Conservation (phyloP, 2,113 vertebrate genomes). For the Sorex fumeus region DNA sequence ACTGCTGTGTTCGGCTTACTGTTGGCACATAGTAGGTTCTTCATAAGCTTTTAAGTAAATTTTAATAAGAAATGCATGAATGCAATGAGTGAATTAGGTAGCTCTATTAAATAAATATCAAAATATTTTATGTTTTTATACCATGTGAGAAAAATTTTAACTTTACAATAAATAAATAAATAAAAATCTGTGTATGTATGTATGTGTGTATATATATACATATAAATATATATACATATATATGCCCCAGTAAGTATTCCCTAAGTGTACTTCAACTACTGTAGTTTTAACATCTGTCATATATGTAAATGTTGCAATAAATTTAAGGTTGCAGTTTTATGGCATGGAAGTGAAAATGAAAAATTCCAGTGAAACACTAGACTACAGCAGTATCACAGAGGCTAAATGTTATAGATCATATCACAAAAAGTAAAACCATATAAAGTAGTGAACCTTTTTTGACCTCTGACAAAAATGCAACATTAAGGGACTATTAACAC, state of each 20-base stretch:
- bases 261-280: conserved; percentile 74
- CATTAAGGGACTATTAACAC: not conserved
- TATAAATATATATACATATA: not conserved
- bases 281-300: conserved; percentile 76
- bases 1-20: not conserved
- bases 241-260: conserved; percentile 74
- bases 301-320: conserved; percentile 83
- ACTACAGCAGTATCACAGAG: conserved; percentile 50
- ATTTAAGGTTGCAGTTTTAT: conserved; percentile 83
- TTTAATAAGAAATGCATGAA: conserved; percentile 22
- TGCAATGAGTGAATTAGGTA: not conserved
- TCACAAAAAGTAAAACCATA: conserved; percentile 60
- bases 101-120: conserved; percentile 37
- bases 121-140: not conserved
- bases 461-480: conserved; percentile 78
- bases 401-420: conserved; percentile 71
- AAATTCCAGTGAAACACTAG: conserved; percentile 78
- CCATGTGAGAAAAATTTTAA: conserved; percentile 45
- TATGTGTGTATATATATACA: conserved; percentile 33
- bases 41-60: conserved; percentile 33
- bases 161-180: conserved; percentile 64
- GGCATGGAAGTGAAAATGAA: conserved; percentile 75
- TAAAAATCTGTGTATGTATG: not conserved
- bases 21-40: conserved; percentile 34
- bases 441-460: conserved; percentile 82